Conservation (phyloP, 2,113 vertebrate species). For the Elachura formosa region DNA sequence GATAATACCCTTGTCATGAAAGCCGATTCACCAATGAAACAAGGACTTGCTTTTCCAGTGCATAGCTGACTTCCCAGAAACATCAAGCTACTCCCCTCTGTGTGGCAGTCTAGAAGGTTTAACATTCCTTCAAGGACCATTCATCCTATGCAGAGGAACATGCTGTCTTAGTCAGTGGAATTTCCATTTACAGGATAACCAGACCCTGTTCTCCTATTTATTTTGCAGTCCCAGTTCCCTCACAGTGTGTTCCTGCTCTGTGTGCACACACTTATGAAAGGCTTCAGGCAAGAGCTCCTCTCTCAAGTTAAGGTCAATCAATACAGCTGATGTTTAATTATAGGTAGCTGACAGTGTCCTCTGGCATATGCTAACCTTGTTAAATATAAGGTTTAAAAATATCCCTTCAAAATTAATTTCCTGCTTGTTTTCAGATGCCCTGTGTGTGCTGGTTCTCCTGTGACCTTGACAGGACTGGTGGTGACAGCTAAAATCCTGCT, state of each 20-base stretch:
- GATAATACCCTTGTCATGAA: neutral
- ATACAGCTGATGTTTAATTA: slow-evolving; percentile 18
- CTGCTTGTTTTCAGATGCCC: neutral
- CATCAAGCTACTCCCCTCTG: neutral
- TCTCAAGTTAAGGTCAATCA: slow-evolving; percentile 38
- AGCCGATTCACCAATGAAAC: neutral
- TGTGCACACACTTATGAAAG: neutral
- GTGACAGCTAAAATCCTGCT: neutral
- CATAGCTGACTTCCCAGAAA: neutral
- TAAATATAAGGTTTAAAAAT: slow-evolving; percentile 15
- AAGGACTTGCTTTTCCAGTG: neutral
- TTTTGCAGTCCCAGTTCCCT: neutral
- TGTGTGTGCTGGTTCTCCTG: neutral
- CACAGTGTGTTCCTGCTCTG: neutral
- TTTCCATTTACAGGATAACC: neutral
- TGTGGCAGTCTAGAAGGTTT: neutral
- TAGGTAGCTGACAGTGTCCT: slow-evolving; percentile 1
- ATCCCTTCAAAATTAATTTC: neutral
- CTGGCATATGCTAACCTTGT: neutral
- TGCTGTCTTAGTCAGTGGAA: neutral
- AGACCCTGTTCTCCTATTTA: neutral
- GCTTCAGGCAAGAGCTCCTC: slow-evolving; percentile 14
- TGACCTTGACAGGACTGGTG: neutral
- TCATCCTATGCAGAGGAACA: neutral
- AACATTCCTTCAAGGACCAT: neutral